These are phyloP conservation scores for Notodonta ziczac DNA, from an alignment of 2,888 invertebrate species.

Conservation along the genomic window DNA sequence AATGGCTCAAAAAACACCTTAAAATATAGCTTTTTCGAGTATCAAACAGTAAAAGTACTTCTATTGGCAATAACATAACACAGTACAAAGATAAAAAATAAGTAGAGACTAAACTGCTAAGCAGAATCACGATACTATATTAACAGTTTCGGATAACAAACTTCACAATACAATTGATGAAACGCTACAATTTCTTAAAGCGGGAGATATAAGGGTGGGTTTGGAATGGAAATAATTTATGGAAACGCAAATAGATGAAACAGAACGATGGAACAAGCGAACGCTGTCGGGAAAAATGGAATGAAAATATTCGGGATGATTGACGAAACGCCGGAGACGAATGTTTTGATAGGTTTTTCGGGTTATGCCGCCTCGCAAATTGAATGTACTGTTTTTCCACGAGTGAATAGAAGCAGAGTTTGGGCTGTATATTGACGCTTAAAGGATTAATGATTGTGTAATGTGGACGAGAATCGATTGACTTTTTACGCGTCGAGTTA, in stretches of 20 bases:
- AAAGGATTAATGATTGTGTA: too few species aligned
- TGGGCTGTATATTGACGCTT: too few species aligned
- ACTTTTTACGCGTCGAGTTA: too few species aligned
- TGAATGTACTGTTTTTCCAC: conserved; percentile 34
- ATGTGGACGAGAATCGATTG: too few species aligned
- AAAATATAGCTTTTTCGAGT: not conserved
- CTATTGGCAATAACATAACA: not conserved
- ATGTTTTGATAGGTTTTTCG: conserved; percentile 45
- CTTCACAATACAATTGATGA: not conserved
- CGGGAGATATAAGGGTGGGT: conserved; percentile 8
- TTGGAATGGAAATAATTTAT: conserved; percentile 11
- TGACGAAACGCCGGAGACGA: conserved; percentile 46
- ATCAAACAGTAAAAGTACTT: not conserved
- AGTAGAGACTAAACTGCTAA: not conserved
- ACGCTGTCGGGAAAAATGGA: conserved; percentile 48
- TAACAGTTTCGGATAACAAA: conserved; percentile 9
- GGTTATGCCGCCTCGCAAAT: conserved; percentile 33
- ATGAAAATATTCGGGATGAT: conserved; percentile 52
- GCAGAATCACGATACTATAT: conserved; percentile 8
- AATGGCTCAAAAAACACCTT: not conserved
- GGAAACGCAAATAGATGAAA: conserved; percentile 9
- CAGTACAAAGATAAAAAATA: not conserved
- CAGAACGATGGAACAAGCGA: conserved; percentile 20
- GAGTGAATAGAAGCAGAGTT: conserved; percentile 9
- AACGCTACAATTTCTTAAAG: conserved; percentile 4